A percentile compares a stretch with the other conserved stretches of the same genome.
These are phyloP conservation scores for Encarsia formosa DNA, from an alignment of 2,888 invertebrate genomes.

Conservation along the genomic window DNA sequence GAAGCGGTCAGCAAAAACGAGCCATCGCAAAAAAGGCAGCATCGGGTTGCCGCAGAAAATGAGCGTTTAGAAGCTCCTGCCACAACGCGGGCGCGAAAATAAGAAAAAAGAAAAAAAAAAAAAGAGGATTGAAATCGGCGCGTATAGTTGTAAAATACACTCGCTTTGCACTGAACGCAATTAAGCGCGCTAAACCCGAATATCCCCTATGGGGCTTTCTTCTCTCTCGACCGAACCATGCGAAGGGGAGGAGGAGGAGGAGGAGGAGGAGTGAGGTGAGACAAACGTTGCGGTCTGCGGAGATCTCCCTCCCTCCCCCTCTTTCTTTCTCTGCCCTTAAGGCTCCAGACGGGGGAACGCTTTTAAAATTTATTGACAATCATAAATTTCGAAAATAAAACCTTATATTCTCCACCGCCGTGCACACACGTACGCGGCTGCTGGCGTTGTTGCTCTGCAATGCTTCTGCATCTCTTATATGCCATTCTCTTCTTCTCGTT, in stretches of 20 bases:
- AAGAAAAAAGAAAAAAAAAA: too few relatives aligned
- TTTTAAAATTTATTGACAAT: conserved; percentile 54
- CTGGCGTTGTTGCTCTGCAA: too few relatives aligned
- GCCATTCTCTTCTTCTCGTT: background rate
- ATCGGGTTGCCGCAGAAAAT: too few relatives aligned
- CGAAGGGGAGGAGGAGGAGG: conserved; percentile 11
- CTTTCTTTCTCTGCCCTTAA: conserved; percentile 46
- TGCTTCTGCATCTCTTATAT: too few relatives aligned
- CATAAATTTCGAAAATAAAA: conserved; percentile 53
- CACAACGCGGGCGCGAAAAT: too few relatives aligned
- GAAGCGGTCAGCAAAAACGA: too few relatives aligned
- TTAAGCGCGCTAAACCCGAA: conserved; percentile 46
- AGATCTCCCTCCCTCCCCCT: conserved; percentile 27
- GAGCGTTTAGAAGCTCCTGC: too few relatives aligned
- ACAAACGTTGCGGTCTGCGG: conserved; percentile 32
- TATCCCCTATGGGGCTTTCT: conserved; percentile 37
- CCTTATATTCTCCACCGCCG: conserved; percentile 47
- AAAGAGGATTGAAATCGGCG: conserved; percentile 40
- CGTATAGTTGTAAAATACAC: conserved; percentile 43
- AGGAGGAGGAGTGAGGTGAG: conserved; percentile 23
- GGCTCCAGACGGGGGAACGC: conserved; percentile 53
- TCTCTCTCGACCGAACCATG: conserved; percentile 29
- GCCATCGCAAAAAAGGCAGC: too few relatives aligned
- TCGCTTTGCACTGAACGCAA: conserved; percentile 47
- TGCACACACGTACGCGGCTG: conserved; percentile 17